phyloP scores from a whole-genome alignment of 1,140 invertebrate genomes.

The Drosophila sp. region DNA sequence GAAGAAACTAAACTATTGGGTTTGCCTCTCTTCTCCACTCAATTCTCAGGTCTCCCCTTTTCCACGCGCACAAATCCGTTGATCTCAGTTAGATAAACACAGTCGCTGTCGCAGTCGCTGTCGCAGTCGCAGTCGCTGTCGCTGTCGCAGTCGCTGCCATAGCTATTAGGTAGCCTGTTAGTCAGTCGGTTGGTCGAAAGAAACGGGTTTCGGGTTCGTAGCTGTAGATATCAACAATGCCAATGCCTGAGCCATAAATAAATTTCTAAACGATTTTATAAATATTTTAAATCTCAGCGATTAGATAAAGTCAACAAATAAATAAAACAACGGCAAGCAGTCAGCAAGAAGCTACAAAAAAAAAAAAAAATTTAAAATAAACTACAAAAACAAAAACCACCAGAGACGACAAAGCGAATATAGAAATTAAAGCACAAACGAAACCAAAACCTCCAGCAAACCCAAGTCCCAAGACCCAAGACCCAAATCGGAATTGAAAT shows the following conservation, averaged over 20 bases:
- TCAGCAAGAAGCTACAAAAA: conserved; percentile 36
- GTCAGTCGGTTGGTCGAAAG: conserved; percentile 37
- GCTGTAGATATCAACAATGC: conserved; percentile 73
- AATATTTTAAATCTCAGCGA: conserved; percentile 84
- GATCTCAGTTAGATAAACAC: conserved; percentile 71
- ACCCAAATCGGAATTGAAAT: conserved; percentile 32
- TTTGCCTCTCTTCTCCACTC: conserved; percentile 16
- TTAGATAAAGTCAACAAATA: conserved; percentile 84
- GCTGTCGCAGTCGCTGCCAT: conserved; percentile 29
- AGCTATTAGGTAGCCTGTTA: conserved; percentile 52
- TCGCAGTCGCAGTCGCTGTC: conserved; percentile 34
- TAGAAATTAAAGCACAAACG: conserved; percentile 25
- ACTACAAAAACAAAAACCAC: conserved; percentile 2
- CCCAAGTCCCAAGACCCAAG: conserved; percentile 33
- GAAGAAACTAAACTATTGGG: conserved; percentile 27
- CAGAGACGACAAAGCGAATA: conserved; percentile 35
- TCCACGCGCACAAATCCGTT: conserved; percentile 64
- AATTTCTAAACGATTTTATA: conserved; percentile 84
- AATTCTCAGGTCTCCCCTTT: not conserved
- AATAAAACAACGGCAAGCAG: conserved; percentile 73
- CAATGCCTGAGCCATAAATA: conserved; percentile 78
- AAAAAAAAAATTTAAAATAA: conserved; percentile 41
- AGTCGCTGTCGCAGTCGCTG: conserved; percentile 6
- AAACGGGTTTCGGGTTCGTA: conserved; percentile 60
- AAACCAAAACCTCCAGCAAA: conserved; percentile 25